Percentiles rank a stretch among this genome's conserved stretches.
Conservation (phyloP, 2,113 vertebrate species). For the Poeciliopsis retropinna region DNA sequence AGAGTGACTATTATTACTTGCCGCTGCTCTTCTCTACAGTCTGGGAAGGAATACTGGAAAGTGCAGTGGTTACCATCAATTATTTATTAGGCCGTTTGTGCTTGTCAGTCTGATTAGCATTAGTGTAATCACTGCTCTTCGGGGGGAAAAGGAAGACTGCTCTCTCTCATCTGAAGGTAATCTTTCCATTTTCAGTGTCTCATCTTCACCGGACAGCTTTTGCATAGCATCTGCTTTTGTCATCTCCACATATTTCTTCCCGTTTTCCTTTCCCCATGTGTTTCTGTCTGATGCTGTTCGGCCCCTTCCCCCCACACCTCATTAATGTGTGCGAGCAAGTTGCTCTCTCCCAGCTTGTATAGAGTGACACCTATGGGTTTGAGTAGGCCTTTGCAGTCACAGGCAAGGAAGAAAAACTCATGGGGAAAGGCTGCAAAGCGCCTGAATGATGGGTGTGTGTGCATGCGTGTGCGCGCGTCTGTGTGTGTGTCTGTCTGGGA, state of each 20-base stretch:
- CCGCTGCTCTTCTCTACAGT: conserved; percentile 75
- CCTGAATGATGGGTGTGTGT: conserved; percentile 10
- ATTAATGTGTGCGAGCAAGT: conserved; percentile 70
- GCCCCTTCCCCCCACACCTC: conserved; percentile 52
- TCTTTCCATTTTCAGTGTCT: conserved; percentile 77
- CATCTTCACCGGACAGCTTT: conserved; percentile 77
- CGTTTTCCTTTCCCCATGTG: conserved; percentile 48
- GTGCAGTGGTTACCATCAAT: conserved; percentile 83
- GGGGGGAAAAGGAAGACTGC: conserved; percentile 76
- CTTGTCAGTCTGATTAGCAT: conserved; percentile 86
- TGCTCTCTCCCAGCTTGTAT: conserved; percentile 81
- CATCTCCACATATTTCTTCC: conserved; percentile 81
- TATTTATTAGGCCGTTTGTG: conserved; percentile 85
- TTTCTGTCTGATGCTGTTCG: conserved; percentile 66
- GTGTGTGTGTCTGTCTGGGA: conserved; percentile 30
- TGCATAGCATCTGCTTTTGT: conserved; percentile 84
- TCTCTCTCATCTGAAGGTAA: conserved; percentile 81
- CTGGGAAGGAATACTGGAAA: conserved; percentile 77
- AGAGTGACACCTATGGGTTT: conserved; percentile 87
- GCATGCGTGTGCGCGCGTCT: not conserved
- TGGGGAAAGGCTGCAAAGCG: conserved; percentile 37
- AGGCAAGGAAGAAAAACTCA: conserved; percentile 21
- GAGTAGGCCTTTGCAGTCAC: conserved; percentile 73
- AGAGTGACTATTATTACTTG: conserved; percentile 79
- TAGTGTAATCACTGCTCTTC: conserved; percentile 84